Base-by-base conservation (phyloP, 2,797 vertebrate genomes). In the Zenarchopterus dispar region DNA sequence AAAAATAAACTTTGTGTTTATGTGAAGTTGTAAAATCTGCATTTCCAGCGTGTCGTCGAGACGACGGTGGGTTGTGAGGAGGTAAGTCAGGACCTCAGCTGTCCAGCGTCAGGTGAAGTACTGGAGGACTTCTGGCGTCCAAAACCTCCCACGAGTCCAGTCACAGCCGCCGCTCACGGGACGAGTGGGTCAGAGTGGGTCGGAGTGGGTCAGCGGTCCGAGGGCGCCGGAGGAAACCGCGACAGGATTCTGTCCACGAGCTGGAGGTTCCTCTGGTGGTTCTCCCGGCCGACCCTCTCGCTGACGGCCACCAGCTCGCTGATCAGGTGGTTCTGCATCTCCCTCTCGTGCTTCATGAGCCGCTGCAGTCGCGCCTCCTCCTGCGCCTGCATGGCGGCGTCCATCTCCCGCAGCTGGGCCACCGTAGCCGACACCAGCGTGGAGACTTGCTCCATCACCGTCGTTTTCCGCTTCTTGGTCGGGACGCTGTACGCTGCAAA, bases 241-340 rank as follows among this genome's bases (percentile, higher is more conserved):
- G 78, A 80, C 13, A 85, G 56, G 44, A 83, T 60, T 56, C 56
- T 73, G 56, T 87, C 74, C 61, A 85, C 63, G 0, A 81, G 79
- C 19, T 80, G 61, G 0, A 73, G n/a, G 19, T 80, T 70, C 50
- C 81, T 67, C 26, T 78, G 45, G 7, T 87, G 80, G 76, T 66
- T 85, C 43, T 82, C 74, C 22, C 0, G 16, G 56, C 63, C 62
- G 73, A 84, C 72, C 52, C 70, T 62, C 28, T 82, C 73, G 0
- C 79, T 73, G 76, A 84, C 73, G 62, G 59, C 22, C 0, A 54
- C 13, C 15, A 83, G 73, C 46, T 84, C 75, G 56, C 63, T 70
- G 58, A 86, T 59, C 1, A 81, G 62, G 75, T 21, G 70, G 79
- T 62, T 83, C 73, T 86, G 81, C 75, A 84, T 83, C 28, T 84